phyloP scores from a whole-genome alignment of 1,140 invertebrate genomes.

The Portunus trituberculatus region DNA sequence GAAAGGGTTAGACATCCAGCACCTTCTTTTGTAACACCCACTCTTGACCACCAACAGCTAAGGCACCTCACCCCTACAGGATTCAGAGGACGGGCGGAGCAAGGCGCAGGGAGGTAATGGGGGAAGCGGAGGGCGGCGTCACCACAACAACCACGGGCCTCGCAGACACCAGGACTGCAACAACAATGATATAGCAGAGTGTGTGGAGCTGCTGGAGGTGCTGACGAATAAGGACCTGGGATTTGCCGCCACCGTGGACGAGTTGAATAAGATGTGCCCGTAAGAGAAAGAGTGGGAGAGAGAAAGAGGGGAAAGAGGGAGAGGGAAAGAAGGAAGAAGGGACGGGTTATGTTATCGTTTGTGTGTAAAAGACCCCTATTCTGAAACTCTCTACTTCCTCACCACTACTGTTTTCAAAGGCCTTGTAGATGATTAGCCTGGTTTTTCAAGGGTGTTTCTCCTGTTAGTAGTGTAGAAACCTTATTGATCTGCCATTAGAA shows the following conservation, averaged over 20 bases:
- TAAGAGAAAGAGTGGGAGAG: constrained; percentile 45
- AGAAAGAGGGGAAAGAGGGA: not conserved
- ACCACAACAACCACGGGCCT: not conserved
- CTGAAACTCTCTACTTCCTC: too few relatives aligned
- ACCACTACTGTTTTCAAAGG: too few relatives aligned
- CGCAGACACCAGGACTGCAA: constrained; percentile 68
- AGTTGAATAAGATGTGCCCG: constrained; percentile 77
- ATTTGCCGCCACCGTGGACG: constrained; percentile 72
- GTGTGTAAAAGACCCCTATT: too few relatives aligned
- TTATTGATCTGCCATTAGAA: too few relatives aligned
- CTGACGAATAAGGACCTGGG: constrained; percentile 77
- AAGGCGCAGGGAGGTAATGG: not conserved
- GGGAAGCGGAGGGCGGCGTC: not conserved
- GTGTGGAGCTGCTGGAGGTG: constrained; percentile 70
- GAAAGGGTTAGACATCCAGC: too few relatives aligned
- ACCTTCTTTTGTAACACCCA: not conserved
- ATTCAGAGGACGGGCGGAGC: not conserved
- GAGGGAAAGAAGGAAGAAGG: not conserved
- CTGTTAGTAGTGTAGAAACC: too few relatives aligned
- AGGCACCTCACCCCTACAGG: not conserved
- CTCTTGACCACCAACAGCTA: not conserved
- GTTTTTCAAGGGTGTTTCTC: too few relatives aligned
- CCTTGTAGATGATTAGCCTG: too few relatives aligned
- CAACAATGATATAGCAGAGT: constrained; percentile 75
- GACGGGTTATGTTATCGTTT: not conserved